Base-by-base conservation (phyloP, 1,140 invertebrate genomes). In the Caerostris extrusa region DNA sequence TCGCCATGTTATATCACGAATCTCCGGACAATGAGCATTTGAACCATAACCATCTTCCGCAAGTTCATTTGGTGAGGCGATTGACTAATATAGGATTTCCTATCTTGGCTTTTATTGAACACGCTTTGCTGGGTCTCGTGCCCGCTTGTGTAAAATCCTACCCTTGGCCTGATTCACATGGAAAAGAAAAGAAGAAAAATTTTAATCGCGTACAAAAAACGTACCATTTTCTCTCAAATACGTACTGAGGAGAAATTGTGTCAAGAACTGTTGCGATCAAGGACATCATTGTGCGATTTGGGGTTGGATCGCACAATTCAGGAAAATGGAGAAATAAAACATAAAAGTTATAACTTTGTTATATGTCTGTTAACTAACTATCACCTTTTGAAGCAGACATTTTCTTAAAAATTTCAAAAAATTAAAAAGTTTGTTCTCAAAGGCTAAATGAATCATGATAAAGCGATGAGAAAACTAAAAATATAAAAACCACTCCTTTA, bases 211-310 rank as follows among this genome's bases (percentile, higher is more conserved):
- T 89, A 69, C 87, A 57, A 69, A n/a, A 89, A 71, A 89, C 87
- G 87, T 89, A 89, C 87, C 87, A 69, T 89, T 89, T 89, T 64
- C 87, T 89, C 34, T 34, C 64, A 89, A 69, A 71, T 69, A 17
- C 64, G 50, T 19, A 55, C 56, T 4, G 87, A 8, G 53, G 53
- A 50, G 53, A 71, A 89, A 89, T 56, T 89, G 64, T 89, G 87
- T 89, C 87, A 89, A 89, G 87, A 89, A 58, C 61, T 64, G 19
- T 58, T 67, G 17, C 34, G 50, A 58, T 89, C 87, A 89, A 89
- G 87, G 87, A 53, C 85, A 5, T 8, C 10, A 12, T 3, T 17
- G 82, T 67, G 12, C 77, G 19, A 34, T 81, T 34, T 53, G 77
- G 7, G 53, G 3, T 12, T 7, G 56, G 56, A 34, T 34, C 34